phyloP scores from a whole-genome alignment of 1,140 invertebrate species.

The Tetramorium alpestre region DNA sequence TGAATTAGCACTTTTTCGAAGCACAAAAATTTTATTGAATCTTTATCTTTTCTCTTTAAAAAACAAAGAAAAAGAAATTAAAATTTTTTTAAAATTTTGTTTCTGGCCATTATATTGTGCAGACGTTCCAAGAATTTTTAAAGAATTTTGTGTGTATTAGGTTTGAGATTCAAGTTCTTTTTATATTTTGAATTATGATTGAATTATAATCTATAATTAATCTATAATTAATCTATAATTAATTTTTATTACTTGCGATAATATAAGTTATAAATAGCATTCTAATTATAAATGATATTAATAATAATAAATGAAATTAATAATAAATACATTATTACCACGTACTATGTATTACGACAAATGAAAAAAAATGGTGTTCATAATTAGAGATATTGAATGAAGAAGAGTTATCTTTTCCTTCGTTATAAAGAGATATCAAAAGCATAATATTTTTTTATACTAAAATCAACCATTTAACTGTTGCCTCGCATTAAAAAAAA shows the following conservation, averaged over 20 bases:
- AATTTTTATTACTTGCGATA: neutral
- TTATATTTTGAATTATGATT: neutral
- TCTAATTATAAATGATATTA: neutral
- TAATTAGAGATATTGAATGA: neutral
- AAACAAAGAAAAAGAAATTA: neutral
- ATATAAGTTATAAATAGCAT: neutral
- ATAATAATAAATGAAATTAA: neutral
- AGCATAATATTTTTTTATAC: neutral
- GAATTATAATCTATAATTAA: neutral
- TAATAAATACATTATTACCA: neutral
- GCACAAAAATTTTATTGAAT: neutral
- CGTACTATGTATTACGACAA: neutral
- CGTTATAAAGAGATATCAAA: neutral
- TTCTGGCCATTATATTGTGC: neutral
- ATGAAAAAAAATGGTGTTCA: neutral
- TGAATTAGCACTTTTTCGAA: neutral
- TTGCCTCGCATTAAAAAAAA: neutral
- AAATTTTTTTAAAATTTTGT: neutral
- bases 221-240: neutral
- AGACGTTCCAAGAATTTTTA: neutral
- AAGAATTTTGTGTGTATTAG: neutral
- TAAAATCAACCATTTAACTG: neutral
- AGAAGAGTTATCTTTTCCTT: neutral
- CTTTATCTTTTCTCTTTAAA: neutral
- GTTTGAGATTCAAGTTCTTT: too few relatives aligned